Base-by-base conservation (phyloP, 2,888 invertebrate genomes). In the Creontiades dilutus region DNA sequence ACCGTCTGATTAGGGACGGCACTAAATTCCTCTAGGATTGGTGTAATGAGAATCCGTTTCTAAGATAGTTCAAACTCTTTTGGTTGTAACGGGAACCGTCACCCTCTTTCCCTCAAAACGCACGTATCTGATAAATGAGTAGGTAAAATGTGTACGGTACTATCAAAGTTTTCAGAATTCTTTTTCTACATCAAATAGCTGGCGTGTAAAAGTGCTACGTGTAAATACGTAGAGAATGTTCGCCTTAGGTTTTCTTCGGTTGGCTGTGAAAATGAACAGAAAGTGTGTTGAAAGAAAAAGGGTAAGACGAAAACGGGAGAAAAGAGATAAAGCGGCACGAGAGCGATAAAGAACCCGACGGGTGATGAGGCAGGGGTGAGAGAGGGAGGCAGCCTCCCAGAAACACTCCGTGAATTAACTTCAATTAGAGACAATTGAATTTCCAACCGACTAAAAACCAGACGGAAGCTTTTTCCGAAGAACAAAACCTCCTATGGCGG, bases 371-470 rank as follows among this genome's bases (percentile, higher is more conserved):
- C 7, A 19, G 46, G 27, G 14, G 78, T 9, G 11, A 46, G 78
- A 4, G 14, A 46, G 0, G 37, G 46, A 46, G 13, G 37, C 7
- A 37, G 68, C 23, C 23, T 23, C 11, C 27, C 68, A 23, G 78
- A 78, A 78, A 78, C 78, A 78, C 47, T 78, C 46, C 78, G 78
- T 46, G 78, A 78, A 78, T 78, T 78, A 78, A 78, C 78, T 78
- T 78, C 78, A 78, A 78, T 78, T 78, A 78, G 78, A 78, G 78
- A 47, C 78, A 78, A 78, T 78, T 78, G 78, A 78, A 78, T 78
- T 78, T 47, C 78, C 78, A 47, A 46, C 78, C 19, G 78, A 78
- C 78, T 78, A 47, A 78, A 78, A 78, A 78, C 78, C 78, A 78
- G 78, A 78, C 37, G 78, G 78, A 68, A 68, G 68, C 68, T 23